phyloP scores from a whole-genome alignment of 2,113 vertebrate species.

The Pygoscelis antarcticus region DNA sequence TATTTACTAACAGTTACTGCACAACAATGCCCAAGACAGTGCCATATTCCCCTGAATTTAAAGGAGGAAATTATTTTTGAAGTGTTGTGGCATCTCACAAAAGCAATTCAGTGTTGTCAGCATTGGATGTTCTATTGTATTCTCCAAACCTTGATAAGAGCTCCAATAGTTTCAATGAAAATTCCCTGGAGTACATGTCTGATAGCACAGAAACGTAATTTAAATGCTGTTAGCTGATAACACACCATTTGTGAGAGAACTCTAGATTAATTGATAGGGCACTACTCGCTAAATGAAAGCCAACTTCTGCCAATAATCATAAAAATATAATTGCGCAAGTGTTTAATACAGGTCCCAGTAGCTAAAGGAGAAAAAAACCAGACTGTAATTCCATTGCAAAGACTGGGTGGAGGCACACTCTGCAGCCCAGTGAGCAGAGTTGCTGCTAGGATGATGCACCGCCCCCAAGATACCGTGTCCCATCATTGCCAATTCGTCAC shows the following conservation, averaged over 20 bases:
- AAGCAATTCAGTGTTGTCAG: background rate
- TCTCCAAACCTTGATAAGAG: background rate
- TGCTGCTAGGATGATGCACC: background rate
- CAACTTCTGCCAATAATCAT: background rate
- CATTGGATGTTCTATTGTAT: background rate
- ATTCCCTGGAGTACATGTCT: background rate
- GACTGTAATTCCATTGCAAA: background rate
- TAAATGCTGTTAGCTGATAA: background rate
- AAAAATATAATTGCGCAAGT: background rate
- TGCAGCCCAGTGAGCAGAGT: background rate
- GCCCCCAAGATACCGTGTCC: rapidly evolving
- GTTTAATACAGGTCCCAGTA: background rate
- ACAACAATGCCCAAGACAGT: background rate
- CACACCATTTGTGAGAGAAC: background rate
- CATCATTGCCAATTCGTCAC: background rate
- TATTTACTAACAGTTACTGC: background rate
- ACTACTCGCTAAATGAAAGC: background rate
- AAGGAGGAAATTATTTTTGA: background rate
- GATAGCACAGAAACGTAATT: background rate
- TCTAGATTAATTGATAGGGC: background rate
- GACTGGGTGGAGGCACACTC: background rate
- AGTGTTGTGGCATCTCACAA: background rate
- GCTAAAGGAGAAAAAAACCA: background rate
- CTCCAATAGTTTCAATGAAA: background rate
- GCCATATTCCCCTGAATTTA: background rate